These are phyloP conservation scores for Ceyx melanurus DNA, from an alignment of 2,113 vertebrate genomes.

Conservation along the genomic window DNA sequence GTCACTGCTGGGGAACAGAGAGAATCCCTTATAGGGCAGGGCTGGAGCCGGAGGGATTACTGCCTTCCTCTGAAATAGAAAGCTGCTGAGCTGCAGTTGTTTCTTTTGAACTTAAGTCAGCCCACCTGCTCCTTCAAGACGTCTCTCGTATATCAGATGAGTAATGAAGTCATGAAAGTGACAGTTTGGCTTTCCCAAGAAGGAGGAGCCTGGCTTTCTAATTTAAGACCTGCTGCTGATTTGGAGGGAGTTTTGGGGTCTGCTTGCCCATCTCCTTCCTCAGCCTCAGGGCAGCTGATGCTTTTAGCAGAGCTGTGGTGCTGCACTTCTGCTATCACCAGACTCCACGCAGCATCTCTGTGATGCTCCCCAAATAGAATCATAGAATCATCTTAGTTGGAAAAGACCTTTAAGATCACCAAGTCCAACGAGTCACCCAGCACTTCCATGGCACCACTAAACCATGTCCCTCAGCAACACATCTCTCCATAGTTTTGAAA, in stretches of 20 bases:
- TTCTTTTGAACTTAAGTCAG: slow-evolving; percentile 60
- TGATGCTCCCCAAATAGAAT: accelerated
- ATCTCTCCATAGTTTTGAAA: no score
- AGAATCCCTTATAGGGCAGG: slow-evolving; percentile 63
- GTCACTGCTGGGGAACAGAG: slow-evolving; percentile 31
- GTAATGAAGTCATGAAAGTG: slow-evolving; percentile 47
- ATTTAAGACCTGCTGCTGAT: neutral
- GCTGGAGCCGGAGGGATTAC: slow-evolving; percentile 61
- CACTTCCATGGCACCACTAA: no score
- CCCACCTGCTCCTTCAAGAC: slow-evolving; percentile 72
- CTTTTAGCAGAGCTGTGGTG: neutral
- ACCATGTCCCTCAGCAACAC: no score
- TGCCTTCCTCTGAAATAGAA: slow-evolving; percentile 73
- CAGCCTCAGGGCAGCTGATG: neutral
- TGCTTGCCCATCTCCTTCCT: neutral
- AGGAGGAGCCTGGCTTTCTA: slow-evolving; percentile 49
- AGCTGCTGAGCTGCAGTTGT: slow-evolving; percentile 69
- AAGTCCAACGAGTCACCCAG: no score
- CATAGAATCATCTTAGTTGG: neutral
- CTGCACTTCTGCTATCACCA: neutral
- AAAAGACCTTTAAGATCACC: no score
- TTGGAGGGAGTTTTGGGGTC: neutral
- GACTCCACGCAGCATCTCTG: accelerated
- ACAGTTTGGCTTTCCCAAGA: slow-evolving; percentile 3
- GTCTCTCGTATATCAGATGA: slow-evolving; percentile 68